Evolutionary conservation across 2,113 vertebrate species (phyloP), one percentile per base, ranked within the genome.

Genomic region (Maccullochella peelii): DNA sequence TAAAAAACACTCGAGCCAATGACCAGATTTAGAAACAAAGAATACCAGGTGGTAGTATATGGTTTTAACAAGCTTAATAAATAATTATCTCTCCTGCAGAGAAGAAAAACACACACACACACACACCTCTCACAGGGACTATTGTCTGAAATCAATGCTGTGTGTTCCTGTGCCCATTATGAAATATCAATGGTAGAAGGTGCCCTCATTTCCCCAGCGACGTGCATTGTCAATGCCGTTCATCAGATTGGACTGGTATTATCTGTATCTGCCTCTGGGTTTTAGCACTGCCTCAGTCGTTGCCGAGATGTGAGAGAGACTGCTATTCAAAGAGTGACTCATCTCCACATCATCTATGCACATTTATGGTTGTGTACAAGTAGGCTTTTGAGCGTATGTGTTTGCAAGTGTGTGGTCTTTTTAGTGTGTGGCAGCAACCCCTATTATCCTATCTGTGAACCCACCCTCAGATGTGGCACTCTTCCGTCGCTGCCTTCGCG

Each of bases 1-100:
- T 42, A 73, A 55, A 80, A 88, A 61, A 9, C 25, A 38, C 36
- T 52, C 2, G 0, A 77, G 65, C 77, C 77, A 86, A 55, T 25
- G 47, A 65, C 70, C 44, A 79, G 36, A 85, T 84, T 89, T 83
- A 89, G 84, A 85, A 88, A 82, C 71, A 84, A 77, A 83, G 47
- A 68, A 59, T 74, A 58, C 58, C 79, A 86, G 66, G 65, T 85
- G 73, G 49, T 65, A 18, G 4, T 47, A 27, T 42, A 40, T 52
- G 50, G 54, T 80, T 82, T 86, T 55, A 50, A 68, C 5, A 18
- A 72, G 49, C 49, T 74, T 68, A 27, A 78, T 69, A 44, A 62
- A 75, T 25, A 50, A 81, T 86, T 82, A 75, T 82, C 15, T 78
- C 21, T 66, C n/a, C 44, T 30, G 57, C 49, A 77, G 15, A 73